phyloP scores from a whole-genome alignment of 2,888 invertebrate genomes.

The Sylvicola cinctus region DNA sequence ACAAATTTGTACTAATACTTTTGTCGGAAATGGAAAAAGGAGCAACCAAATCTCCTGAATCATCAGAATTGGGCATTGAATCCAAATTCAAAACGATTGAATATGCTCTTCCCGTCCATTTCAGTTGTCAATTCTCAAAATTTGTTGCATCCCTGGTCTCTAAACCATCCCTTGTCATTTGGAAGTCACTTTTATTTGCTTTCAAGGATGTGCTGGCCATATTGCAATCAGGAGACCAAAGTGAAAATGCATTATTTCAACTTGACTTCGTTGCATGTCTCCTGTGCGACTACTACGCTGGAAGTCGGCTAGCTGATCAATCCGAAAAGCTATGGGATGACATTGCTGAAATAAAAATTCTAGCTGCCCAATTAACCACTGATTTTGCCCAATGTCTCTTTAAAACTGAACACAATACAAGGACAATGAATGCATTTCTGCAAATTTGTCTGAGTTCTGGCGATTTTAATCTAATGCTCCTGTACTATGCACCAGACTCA shows the following conservation, averaged over 20 bases:
- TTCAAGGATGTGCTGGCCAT: conserved; percentile 9
- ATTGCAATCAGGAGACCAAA: conserved; percentile 4
- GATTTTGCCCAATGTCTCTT: conserved; percentile 17
- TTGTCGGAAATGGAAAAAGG: not conserved
- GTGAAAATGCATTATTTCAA: conserved; percentile 15
- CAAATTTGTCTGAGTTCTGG: conserved; percentile 16
- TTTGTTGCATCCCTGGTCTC: conserved; percentile 17
- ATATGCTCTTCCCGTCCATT: conserved; percentile 17
- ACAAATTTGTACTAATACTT: no score
- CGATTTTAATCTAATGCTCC: conserved; percentile 15
- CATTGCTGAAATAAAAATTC: conserved; percentile 11
- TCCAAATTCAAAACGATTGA: conserved; percentile 9
- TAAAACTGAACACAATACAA: conserved; percentile 17
- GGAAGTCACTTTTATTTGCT: conserved; percentile 18
- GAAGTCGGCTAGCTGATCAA: conserved; percentile 18
- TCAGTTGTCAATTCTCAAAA: conserved; percentile 17
- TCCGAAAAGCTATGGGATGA: conserved; percentile 15
- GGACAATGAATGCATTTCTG: conserved; percentile 20
- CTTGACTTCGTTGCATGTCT: conserved; percentile 18
- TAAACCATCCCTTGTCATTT: conserved; percentile 21
- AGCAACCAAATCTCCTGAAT: not conserved
- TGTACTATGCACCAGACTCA: conserved; percentile 19
- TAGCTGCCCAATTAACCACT: conserved; percentile 14
- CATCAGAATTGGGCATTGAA: no score
- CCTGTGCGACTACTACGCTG: conserved; percentile 18